phyloP scores from a whole-genome alignment of 2,113 vertebrate species.

The Clarias magur region DNA sequence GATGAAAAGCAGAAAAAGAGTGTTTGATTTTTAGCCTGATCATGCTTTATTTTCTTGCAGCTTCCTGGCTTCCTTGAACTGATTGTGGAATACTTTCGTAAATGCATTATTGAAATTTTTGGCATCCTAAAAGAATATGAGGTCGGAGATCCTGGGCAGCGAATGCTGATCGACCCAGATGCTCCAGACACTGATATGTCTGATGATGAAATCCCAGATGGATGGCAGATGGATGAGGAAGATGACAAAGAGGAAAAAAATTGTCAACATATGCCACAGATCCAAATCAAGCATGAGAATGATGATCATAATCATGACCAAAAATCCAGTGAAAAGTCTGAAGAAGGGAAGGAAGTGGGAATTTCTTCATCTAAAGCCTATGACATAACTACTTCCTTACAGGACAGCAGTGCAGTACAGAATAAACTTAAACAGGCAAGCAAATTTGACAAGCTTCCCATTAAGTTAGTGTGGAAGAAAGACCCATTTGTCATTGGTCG shows the following conservation, averaged over 20 bases:
- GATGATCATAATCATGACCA: constrained; percentile 61
- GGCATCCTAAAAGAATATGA: constrained; percentile 98
- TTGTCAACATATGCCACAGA: constrained; percentile 66
- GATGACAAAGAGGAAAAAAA: constrained; percentile 69
- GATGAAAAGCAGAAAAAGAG: not conserved
- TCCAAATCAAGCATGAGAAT: constrained; percentile 67
- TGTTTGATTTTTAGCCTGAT: not conserved
- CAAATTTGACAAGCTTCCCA: constrained; percentile 95
- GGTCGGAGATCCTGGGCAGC: constrained; percentile 94
- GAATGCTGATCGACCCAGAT: constrained; percentile 87
- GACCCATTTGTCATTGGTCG: constrained; percentile 88
- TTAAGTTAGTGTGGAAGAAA: constrained; percentile 90
- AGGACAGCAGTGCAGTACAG: constrained; percentile 63
- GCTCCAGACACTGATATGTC: constrained; percentile 78
- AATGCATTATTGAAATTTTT: constrained; percentile 98
- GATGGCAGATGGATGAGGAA: constrained; percentile 74
- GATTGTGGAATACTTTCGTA: constrained; percentile 95
- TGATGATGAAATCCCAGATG: constrained; percentile 77
- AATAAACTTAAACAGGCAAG: constrained; percentile 85
- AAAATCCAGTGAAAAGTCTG: constrained; percentile 60
- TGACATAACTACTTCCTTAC: constrained; percentile 54
- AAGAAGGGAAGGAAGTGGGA: constrained; percentile 56
- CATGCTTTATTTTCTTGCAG: constrained; percentile 63
- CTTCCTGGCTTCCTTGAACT: constrained; percentile 95
- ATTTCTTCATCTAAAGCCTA: constrained; percentile 44